Base-by-base conservation (phyloP, 2,113 vertebrate species). In the Paratilapia polleni region DNA sequence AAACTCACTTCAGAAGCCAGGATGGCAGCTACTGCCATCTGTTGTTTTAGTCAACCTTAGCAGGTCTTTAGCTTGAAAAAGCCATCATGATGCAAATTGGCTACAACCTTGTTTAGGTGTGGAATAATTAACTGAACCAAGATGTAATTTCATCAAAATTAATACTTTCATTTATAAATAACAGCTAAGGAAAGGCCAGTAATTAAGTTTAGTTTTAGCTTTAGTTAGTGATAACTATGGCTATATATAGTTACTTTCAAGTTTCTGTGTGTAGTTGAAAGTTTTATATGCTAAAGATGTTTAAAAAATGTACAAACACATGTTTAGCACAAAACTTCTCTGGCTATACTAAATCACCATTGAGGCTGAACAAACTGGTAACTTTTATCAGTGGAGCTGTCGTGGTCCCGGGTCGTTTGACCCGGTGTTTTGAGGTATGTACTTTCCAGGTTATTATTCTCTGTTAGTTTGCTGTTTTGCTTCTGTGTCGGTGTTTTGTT, bases 21-120 rank as follows among this genome's bases (percentile, higher is more conserved):
- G 1, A 28, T 70, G 8, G 9, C 24, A 49, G 9, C 15, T 49
- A 0, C 2, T 0, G 15, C 11, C 8, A 43, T 19, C 41, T 28
- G 24, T 36, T 36, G 36, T 3, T 68, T 47, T 68, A 26, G 22
- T 26, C 47, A 47, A 19, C 8, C 38, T 41, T 11, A 41, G 38
- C 2, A 26, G 41, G 10, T 47, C 41, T 26, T 68, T 26, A 17
- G 22, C 38, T 47, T 68, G 63, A 22, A 68, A 26, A 68, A 24
- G 0, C 5, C n/a, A 0, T 66, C 14, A 43, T 17, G 2, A 47
- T 47, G 17, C 0, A 47, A 0, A 0, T 15, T 47, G 19, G 38
- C 14, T 17, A 26, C 4, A 68, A 47, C 22, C 22, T 6, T 47
- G 41, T 26, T 19, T 17, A 68, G 63, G 0, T 68, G 38, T 14